These are phyloP conservation scores for Leptopilina clavipes DNA, from an alignment of 1,140 invertebrate genomes.

Conservation along the genomic window DNA sequence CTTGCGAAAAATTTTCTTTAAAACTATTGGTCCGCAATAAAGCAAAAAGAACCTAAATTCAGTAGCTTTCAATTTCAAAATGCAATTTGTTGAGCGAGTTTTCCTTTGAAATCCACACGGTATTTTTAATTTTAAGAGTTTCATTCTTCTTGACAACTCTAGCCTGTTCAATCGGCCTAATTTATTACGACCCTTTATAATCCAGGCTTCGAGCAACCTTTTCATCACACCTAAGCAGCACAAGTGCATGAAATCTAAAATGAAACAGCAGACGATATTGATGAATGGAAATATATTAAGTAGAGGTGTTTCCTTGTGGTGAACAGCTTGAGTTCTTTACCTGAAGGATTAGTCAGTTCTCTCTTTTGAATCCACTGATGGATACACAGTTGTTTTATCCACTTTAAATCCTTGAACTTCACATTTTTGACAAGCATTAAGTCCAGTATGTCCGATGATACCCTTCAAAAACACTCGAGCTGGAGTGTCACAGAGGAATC, in stretches of 20 bases:
- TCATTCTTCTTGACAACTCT: slow-evolving; percentile 33
- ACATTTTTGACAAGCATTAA: slow-evolving; percentile 30
- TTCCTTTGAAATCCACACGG: slow-evolving; percentile 39
- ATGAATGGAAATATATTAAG: background rate
- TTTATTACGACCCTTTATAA: slow-evolving; percentile 4
- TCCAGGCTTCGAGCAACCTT: slow-evolving; percentile 8
- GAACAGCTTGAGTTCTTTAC: slow-evolving; percentile 20
- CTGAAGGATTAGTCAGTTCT: slow-evolving; percentile 37
- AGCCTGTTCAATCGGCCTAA: slow-evolving; percentile 15
- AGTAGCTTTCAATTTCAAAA: slow-evolving; percentile 40
- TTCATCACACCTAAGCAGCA: slow-evolving; percentile 35
- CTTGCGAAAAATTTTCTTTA: slow-evolving; percentile 27
- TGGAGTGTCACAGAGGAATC: slow-evolving; percentile 36
- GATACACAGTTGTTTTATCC: slow-evolving; percentile 19
- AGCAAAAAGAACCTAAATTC: slow-evolving; percentile 43
- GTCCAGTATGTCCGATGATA: background rate
- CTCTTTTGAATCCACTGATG: background rate
- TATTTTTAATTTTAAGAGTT: slow-evolving; percentile 35
- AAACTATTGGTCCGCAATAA: slow-evolving; percentile 40
- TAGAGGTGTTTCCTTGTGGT: slow-evolving; percentile 35
- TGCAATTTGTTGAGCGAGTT: slow-evolving; percentile 16
- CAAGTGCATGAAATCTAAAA: slow-evolving; percentile 39
- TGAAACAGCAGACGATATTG: slow-evolving; percentile 23
- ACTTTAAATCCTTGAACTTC: background rate
- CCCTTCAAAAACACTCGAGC: slow-evolving; percentile 1